phyloP scores from a whole-genome alignment of 2,113 vertebrate species.

The Pristiophorus japonicus region DNA sequence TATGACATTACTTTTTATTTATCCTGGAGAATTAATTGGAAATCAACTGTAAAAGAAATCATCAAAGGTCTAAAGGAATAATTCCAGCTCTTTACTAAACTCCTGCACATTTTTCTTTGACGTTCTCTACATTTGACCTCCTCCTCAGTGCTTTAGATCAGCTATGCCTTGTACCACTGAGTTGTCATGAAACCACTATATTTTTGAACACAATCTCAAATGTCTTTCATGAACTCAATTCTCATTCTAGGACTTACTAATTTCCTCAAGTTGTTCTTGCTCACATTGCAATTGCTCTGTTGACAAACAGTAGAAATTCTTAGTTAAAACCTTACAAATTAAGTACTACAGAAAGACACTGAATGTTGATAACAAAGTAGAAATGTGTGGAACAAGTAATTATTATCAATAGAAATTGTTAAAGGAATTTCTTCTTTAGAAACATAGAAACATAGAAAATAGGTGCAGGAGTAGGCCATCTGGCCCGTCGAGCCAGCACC shows the following conservation, averaged over 20 bases:
- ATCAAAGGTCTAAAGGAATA: neutral
- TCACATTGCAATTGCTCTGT: neutral
- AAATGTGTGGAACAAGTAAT: neutral
- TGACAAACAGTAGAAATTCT: neutral
- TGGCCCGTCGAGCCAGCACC: too few species aligned
- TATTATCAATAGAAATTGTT: neutral
- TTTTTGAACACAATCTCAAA: neutral
- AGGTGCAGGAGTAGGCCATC: too few species aligned
- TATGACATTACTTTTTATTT: neutral
- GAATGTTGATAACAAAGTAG: neutral
- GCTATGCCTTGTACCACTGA: neutral
- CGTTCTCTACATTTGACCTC: neutral
- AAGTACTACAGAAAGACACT: neutral
- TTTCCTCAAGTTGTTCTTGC: neutral
- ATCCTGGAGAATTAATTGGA: neutral
- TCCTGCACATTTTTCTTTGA: neutral
- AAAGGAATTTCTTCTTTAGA: neutral
- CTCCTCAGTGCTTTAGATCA: neutral
- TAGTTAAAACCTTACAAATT: neutral
- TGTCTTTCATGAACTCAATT: neutral
- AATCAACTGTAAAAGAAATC: neutral
- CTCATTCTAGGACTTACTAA: slow-evolving; percentile 8
- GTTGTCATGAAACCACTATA: neutral
- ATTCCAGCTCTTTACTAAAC: neutral
- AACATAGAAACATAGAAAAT: too few species aligned